Percentiles rank a stretch among this genome's conserved stretches.
phyloP scores from a whole-genome alignment of 2,113 vertebrate species.

The Aviceda subcristata region DNA sequence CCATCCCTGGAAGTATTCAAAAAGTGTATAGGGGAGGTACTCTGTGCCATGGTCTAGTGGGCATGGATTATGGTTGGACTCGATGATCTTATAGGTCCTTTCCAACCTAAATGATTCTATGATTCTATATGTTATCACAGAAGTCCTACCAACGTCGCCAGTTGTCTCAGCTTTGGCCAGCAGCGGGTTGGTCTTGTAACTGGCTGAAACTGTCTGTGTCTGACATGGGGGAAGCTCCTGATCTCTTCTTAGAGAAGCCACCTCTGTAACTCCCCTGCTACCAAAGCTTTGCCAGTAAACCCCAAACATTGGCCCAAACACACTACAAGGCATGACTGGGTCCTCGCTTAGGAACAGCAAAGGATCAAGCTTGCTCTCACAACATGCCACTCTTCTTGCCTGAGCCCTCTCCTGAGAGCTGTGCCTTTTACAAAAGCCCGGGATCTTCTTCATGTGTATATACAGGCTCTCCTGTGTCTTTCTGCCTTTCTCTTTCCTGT shows the following conservation, averaged over 20 bases:
- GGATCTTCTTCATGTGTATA: neutral
- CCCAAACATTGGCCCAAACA: neutral
- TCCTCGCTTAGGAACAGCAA: neutral
- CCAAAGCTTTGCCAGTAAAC: neutral
- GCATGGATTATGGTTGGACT: too few species aligned
- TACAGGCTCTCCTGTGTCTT: neutral
- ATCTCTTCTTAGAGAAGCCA: neutral
- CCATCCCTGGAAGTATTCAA: too few species aligned
- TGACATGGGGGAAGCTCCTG: neutral
- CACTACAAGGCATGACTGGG: neutral
- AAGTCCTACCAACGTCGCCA: neutral
- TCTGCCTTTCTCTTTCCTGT: neutral
- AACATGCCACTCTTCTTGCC: neutral
- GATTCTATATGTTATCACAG: neutral
- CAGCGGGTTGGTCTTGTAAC: fast-evolving
- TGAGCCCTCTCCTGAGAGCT: neutral
- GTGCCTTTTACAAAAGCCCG: neutral
- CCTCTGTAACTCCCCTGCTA: neutral
- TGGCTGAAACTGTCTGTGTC: neutral
- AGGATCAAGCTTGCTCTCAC: neutral
- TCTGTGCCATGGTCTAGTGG: too few species aligned
- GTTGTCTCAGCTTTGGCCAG: neutral
- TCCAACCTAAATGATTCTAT: too few species aligned
- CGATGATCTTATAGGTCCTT: too few species aligned
- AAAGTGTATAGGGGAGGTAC: too few species aligned